Evolutionary conservation across 1,140 invertebrate species (phyloP).

Genomic region (Maconellicoccus hirsutus): DNA sequence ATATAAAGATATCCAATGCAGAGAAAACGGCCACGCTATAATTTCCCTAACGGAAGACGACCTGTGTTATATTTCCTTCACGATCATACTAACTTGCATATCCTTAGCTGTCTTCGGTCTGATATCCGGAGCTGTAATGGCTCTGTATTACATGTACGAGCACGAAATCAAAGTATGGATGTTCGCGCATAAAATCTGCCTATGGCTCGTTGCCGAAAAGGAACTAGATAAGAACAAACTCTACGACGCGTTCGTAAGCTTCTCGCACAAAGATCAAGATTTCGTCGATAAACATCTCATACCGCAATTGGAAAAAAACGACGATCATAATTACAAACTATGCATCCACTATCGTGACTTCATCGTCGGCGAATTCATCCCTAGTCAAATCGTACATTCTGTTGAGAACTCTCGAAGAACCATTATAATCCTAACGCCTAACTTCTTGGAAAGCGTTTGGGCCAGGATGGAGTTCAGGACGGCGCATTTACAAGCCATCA

Average conservation of each 20-base stretch:
- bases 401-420: slow-evolving; percentile 68
- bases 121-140: not conserved
- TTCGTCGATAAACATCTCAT: slow-evolving; percentile 58
- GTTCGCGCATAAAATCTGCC: slow-evolving; percentile 45
- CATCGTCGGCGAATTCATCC: slow-evolving; percentile 61
- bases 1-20: not conserved
- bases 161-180: slow-evolving; percentile 56
- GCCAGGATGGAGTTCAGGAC: slow-evolving; percentile 70
- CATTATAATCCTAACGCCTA: slow-evolving; percentile 65
- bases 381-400: slow-evolving; percentile 63
- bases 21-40: not conserved
- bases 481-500: slow-evolving; percentile 64
- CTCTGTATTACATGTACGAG: slow-evolving; percentile 31
- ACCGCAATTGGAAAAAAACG: slow-evolving; percentile 45
- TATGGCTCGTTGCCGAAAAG: slow-evolving; percentile 54
- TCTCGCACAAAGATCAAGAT: slow-evolving; percentile 65
- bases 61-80: not conserved
- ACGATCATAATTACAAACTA: slow-evolving; percentile 44
- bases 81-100: not conserved
- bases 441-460: slow-evolving; percentile 75
- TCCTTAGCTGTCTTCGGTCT: not conserved
- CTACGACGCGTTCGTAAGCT: slow-evolving; percentile 81
- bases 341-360: slow-evolving; percentile 77
- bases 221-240: slow-evolving; percentile 63
- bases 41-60: not conserved